Evolutionary conservation across 2,888 invertebrate genomes (phyloP), one percentile per base, ranked within the genome.

Genomic region (Ennomos fuscantarius): DNA sequence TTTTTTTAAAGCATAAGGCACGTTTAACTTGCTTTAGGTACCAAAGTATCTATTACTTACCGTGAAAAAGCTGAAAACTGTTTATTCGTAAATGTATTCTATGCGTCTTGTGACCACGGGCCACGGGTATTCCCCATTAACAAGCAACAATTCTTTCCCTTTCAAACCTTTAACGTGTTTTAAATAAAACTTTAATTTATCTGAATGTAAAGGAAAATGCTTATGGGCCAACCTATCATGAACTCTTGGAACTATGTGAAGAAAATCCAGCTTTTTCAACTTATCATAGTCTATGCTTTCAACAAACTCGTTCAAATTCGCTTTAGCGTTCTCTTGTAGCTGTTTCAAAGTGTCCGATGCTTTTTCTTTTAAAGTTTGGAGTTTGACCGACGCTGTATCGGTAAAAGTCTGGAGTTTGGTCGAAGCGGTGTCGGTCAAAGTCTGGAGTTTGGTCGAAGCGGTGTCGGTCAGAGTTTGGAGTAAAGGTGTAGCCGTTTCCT

Each of bases 401-500:
- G 67, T 52, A 0, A 80, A 35, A 37, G 68, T 65, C 46, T 78
- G 73, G 0, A 84, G 52, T 41, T 78, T 77, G 8, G 60, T 68
- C 1, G 81, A 76, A 0, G 86, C 83, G 6, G 44, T 66, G 42
- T 69, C 72, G 35, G 67, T 60, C 0, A 80, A 35, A 42, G 70
- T 68, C 47, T 81, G 70, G 0, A 78, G 50, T 42, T 78, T 74
- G 2, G 63, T 72, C 2, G 81, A 75, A 0, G 86, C 82, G 3
- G 47, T 65, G 39, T 70, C 73, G 39, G 66, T 59, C 0, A 79
- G 36, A 43, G 71, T 69, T 52, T 81, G 70, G 0, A 78, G 50
- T 41, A 77, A 72, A 0, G 66, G 71, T 1, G 81, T 74, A 0
- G 86, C 83, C 31, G 78, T 78, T 13, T 82, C 79, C 54, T 79